Evolutionary conservation across 1,140 invertebrate genomes (phyloP).

Genomic region (Acyrthosiphon pisum): DNA sequence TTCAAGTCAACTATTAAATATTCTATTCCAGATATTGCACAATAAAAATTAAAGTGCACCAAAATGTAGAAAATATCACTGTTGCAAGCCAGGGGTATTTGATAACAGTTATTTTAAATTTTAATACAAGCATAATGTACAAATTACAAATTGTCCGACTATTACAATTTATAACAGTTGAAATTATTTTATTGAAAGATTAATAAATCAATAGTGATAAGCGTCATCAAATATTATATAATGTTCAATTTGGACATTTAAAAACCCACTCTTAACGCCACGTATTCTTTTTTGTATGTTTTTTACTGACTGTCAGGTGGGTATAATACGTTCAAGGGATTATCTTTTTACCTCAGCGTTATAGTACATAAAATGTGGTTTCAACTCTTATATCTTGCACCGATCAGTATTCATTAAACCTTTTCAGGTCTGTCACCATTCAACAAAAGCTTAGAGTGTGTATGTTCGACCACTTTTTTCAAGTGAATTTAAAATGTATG

Average conservation of each 20-base stretch:
- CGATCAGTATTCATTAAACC: neutral
- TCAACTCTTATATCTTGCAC: neutral
- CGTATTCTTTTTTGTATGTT: neutral
- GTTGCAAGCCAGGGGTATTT: too few species aligned
- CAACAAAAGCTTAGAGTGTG: neutral
- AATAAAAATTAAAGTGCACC: neutral
- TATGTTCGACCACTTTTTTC: neutral
- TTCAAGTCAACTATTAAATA: neutral
- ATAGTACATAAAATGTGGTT: conserved; percentile 1
- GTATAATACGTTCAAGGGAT: neutral
- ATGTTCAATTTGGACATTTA: neutral
- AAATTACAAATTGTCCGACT: neutral
- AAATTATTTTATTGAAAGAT: neutral
- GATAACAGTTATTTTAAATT: neutral
- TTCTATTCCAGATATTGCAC: neutral
- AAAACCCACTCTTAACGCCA: neutral
- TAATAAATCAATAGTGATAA: neutral
- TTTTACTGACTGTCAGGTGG: neutral
- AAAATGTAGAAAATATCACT: neutral
- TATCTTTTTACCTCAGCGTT: neutral
- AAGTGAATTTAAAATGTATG: neutral
- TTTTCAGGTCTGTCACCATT: neutral
- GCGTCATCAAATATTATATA: neutral
- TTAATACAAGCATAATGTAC: neutral
- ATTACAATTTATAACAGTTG: neutral